Base-by-base conservation (phyloP, 2,888 invertebrate genomes). In the Eupithecia subfuscata region DNA sequence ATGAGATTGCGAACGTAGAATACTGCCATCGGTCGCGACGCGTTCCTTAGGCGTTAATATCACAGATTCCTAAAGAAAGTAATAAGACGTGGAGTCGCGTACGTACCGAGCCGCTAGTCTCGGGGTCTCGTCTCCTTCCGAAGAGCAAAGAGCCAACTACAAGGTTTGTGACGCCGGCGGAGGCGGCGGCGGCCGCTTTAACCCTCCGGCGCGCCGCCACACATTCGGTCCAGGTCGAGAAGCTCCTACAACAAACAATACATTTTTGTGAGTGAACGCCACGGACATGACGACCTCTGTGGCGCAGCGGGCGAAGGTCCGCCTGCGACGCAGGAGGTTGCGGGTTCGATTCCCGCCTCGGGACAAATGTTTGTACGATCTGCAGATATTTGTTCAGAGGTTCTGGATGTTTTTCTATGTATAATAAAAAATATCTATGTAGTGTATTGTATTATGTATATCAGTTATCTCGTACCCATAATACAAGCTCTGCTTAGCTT, bases 21-120 rank as follows among this genome's bases (percentile, higher is more conserved):
- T 74, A 82, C 80, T 75, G 83, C 77, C 74, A 77, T 77, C 78
- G 79, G 80, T 77, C 72, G 82, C 79, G 72, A 73, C 81, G 80
- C 84, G 88, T 89, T 90, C 89, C 93, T 91, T 91, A 92, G 92
- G 92, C 92, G 91, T 89, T 93, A 93, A 93, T 93, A 93, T 93
- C 93, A 93, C 93, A 93, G 93, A 92, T 93, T 91, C 88, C 90
- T 90, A 91, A 89, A 89, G 87, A 84, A 88, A 90, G 86, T 72
- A 83, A 80, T 82, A 85, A 87, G 84, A 83, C 85, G 85, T 84
- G 80, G 79, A 76, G 82, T 79, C 80, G 79, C 81, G 81, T 80
- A 85, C 79, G 77, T 74, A 75, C 77, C 75, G 78, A 77, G 76
- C 60, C 75, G 69, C 72, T 48, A 45, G 45, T 69, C 73, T 73